Evolutionary conservation across 1,140 invertebrate species (phyloP).

Genomic region (Spodoptera frugiperda): DNA sequence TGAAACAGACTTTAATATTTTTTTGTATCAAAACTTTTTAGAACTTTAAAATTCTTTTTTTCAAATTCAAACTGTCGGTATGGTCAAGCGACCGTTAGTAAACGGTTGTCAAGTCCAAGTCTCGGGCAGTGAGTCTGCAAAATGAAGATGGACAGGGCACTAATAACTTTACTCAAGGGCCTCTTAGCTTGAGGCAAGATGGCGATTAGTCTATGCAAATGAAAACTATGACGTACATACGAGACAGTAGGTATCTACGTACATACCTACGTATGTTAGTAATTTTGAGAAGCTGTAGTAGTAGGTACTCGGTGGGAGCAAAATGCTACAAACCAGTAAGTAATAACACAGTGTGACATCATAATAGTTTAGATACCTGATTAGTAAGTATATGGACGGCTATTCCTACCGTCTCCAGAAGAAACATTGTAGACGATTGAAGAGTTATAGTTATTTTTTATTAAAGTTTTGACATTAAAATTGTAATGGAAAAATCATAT

Average conservation of each 20-base stretch:
- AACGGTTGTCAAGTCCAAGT: slow-evolving; percentile 52
- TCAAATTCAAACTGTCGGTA: slow-evolving; percentile 25
- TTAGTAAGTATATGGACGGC: too few species aligned
- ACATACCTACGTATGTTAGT: not conserved
- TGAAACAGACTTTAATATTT: not conserved
- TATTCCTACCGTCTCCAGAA: too few species aligned
- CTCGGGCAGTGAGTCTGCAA: slow-evolving; percentile 26
- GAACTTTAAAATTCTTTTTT: slow-evolving; percentile 2
- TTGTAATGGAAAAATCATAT: too few species aligned
- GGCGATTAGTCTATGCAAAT: slow-evolving; percentile 32
- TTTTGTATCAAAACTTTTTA: not conserved
- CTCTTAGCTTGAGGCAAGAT: slow-evolving; percentile 26
- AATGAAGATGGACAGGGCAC: slow-evolving; percentile 47
- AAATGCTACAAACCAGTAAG: too few species aligned
- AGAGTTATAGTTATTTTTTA: too few species aligned
- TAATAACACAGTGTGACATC: too few species aligned
- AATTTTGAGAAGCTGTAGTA: not conserved
- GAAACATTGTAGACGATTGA: too few species aligned
- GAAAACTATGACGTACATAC: slow-evolving; percentile 16
- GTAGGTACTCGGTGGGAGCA: not conserved
- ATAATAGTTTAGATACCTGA: too few species aligned
- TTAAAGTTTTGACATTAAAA: too few species aligned
- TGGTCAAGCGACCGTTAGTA: slow-evolving; percentile 39
- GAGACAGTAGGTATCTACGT: too few species aligned
- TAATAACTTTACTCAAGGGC: slow-evolving; percentile 44